phyloP scores from a whole-genome alignment of 2,113 vertebrate genomes.

The Podiceps cristatus region DNA sequence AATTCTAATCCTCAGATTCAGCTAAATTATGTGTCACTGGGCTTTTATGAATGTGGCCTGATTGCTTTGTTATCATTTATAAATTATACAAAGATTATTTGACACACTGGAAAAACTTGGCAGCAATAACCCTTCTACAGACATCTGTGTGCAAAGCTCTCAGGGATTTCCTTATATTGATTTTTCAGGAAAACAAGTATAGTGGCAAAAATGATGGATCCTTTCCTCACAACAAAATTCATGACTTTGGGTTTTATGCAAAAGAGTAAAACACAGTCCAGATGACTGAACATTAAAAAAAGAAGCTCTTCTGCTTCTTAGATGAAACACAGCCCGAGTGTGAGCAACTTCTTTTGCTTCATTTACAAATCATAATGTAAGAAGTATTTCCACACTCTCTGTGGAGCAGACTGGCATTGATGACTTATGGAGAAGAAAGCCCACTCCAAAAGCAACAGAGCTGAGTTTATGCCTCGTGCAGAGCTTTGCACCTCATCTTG shows the following conservation, averaged over 20 bases:
- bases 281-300: not conserved
- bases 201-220: conserved; percentile 12
- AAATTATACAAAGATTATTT: conserved; percentile 79
- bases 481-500: not conserved
- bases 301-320: not conserved
- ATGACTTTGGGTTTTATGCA: not conserved
- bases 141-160: conserved; percentile 58
- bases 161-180: conserved; percentile 40
- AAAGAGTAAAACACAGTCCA: not conserved
- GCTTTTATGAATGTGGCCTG: conserved; percentile 80
- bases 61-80: conserved; percentile 83
- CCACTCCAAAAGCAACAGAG: not conserved
- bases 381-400: not conserved
- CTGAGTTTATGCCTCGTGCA: not conserved
- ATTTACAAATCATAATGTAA: not conserved
- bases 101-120: conserved; percentile 59
- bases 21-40: conserved; percentile 80
- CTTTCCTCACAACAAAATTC: not conserved
- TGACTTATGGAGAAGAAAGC: not conserved
- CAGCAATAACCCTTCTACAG: conserved; percentile 60
- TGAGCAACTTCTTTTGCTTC: not conserved
- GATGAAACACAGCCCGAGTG: not conserved
- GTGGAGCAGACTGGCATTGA: not conserved
- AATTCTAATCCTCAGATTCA: conserved; percentile 85
- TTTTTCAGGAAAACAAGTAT: conserved; percentile 48